Conservation (phyloP, 92 coral and sea anemone genomes). For the Plumapathes pennacea region DNA sequence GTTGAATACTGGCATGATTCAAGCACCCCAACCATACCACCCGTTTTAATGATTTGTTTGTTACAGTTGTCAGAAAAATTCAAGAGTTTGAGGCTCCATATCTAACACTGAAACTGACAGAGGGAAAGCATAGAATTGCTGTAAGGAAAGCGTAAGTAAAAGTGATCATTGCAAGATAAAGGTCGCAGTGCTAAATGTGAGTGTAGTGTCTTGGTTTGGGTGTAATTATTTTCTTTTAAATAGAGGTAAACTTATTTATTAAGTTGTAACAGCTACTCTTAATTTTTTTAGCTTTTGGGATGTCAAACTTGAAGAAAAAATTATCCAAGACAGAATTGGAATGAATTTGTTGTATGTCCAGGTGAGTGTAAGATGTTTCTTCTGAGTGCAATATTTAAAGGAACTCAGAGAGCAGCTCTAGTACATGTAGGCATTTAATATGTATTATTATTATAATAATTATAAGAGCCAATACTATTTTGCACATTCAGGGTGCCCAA, state of each 20-base stretch:
- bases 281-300: conserved; percentile 77
- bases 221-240: too few species aligned
- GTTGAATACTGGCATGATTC: conserved; percentile 1
- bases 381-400: too few species aligned
- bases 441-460: too few species aligned
- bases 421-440: too few species aligned
- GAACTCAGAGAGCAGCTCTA: too few species aligned
- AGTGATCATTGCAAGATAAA: too few species aligned
- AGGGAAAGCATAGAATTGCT: conserved; percentile 80
- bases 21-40: neutral
- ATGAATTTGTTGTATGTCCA: conserved; percentile 93
- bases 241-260: too few species aligned
- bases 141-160: conserved; percentile 79
- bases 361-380: too few species aligned
- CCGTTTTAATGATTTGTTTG: neutral
- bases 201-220: too few species aligned
- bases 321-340: conserved; percentile 73
- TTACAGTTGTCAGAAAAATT: conserved; percentile 72
- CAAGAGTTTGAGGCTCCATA: conserved; percentile 91
- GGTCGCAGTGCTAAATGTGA: too few species aligned
- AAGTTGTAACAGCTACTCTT: neutral
- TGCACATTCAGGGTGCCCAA: too few species aligned
- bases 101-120: conserved; percentile 42
- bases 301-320: conserved; percentile 70
- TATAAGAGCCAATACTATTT: too few species aligned